Evolutionary conservation across 2,888 invertebrate species (phyloP), one percentile per base, ranked within the genome.

Genomic region (Orthosia incerta): DNA sequence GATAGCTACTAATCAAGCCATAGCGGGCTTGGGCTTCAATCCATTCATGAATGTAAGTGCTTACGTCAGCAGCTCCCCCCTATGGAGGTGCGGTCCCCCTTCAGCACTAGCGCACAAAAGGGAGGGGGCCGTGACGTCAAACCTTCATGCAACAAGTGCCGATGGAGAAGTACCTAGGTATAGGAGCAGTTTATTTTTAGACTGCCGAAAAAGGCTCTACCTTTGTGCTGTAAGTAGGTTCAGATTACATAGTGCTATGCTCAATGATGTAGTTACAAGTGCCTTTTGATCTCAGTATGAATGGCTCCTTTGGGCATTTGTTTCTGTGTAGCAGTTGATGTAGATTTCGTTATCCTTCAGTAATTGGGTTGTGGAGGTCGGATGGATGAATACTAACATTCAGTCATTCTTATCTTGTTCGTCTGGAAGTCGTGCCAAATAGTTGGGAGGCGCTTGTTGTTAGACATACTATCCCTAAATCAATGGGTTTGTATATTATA

Each of bases 91-190:
- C 93, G 91, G 88, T 80, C 83, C 92, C 91, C 91, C 90, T 89
- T 82, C 82, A 78, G 82, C 84, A 75, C 84, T 82, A 86, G 76
- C 86, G 83, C 87, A 88, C 85, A 85, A 84, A 84, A 88, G 91
- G 90, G 86, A 89, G 88, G 91, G 93, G 91, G 92, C 86, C 84
- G 88, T 95, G 95, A 96, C 96, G 96, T 96, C 95, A 95, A 95
- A 87, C 86, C 81, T 89, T 87, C 89, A 91, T 93, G 96, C 96
- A 96, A 95, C 95, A 95, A 95, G 95, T 95, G 94, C 90, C 88
- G 78, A 91, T 91, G 90, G 89, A 91, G 89, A 89, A 86, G 89
- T 90, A 85, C 89, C 91, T 89, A 90, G 89, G 89, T 90, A 91
- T 89, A 89, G 80, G 85, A 82, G 75, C 85, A 86, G 93, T 92